Evolutionary conservation across 1,140 invertebrate genomes (phyloP).

Genomic region (Drosophila leontia): DNA sequence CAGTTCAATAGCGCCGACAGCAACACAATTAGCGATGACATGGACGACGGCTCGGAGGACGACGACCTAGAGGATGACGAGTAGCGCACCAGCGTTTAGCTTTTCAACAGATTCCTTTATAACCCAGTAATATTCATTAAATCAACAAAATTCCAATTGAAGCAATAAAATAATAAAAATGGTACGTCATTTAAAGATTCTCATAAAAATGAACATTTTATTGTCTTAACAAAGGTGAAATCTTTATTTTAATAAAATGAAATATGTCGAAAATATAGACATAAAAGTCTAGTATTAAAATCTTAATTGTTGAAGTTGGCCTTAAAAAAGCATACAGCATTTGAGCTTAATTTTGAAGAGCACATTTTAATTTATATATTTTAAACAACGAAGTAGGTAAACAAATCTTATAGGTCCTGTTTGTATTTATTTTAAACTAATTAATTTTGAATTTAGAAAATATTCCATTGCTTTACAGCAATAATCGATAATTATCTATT

Average conservation of each 20-base stretch:
- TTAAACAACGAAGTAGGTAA: no score
- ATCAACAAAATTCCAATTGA: conserved; percentile 19
- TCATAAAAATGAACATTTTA: background rate
- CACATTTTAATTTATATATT: no score
- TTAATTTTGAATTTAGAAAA: no score
- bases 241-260: background rate
- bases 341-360: no score
- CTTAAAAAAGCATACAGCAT: no score
- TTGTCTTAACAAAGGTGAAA: background rate
- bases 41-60: conserved; percentile 30
- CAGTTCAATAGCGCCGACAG: conserved; percentile 42
- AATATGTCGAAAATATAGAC: no score
- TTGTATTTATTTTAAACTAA: no score
- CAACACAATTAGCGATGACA: conserved; percentile 25
- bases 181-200: conserved; percentile 32
- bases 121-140: background rate
- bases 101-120: conserved; percentile 8
- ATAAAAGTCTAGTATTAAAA: no score
- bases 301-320: no score
- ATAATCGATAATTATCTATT: no score
- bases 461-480: no score
- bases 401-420: no score
- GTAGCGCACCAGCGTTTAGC: background rate
- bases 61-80: conserved; percentile 22
- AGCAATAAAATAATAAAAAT: conserved; percentile 55